Conservation (phyloP, 1,140 invertebrate species). For the Lutraria rhynchaena region DNA sequence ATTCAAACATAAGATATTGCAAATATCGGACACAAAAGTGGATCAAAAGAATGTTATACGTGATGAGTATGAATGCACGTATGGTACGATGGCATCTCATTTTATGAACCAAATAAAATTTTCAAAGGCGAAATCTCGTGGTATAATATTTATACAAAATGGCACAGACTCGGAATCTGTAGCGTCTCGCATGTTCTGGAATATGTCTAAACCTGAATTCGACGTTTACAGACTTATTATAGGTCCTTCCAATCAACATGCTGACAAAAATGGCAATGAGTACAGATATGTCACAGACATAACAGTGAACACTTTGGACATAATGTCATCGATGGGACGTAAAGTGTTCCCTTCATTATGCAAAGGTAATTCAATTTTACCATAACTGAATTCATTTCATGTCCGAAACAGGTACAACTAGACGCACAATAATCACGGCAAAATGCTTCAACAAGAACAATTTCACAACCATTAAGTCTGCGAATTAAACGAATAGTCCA, state of each 20-base stretch:
- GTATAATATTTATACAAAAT: conserved; percentile 7
- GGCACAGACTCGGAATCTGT: neutral
- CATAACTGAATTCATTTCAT: too few relatives aligned
- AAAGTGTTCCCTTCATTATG: too few relatives aligned
- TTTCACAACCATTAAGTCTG: too few relatives aligned
- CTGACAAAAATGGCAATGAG: too few relatives aligned
- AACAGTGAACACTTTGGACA: too few relatives aligned
- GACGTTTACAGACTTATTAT: neutral
- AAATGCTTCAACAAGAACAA: too few relatives aligned
- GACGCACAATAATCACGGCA: too few relatives aligned
- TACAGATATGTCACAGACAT: too few relatives aligned
- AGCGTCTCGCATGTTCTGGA: neutral
- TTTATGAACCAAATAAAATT: conserved; percentile 6
- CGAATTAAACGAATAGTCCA: too few relatives aligned
- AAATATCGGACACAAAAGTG: conserved; percentile 4
- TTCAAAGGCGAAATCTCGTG: neutral
- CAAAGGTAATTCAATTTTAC: too few relatives aligned
- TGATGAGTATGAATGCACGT: neutral
- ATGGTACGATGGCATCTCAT: neutral
- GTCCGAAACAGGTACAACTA: too few relatives aligned
- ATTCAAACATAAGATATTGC: neutral
- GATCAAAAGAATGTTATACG: neutral
- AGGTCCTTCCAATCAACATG: neutral
- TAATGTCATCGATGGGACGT: too few relatives aligned
- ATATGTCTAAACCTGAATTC: neutral